These are phyloP conservation scores for Ylistrum balloti DNA, from an alignment of 1,140 invertebrate species.

Conservation along the genomic window DNA sequence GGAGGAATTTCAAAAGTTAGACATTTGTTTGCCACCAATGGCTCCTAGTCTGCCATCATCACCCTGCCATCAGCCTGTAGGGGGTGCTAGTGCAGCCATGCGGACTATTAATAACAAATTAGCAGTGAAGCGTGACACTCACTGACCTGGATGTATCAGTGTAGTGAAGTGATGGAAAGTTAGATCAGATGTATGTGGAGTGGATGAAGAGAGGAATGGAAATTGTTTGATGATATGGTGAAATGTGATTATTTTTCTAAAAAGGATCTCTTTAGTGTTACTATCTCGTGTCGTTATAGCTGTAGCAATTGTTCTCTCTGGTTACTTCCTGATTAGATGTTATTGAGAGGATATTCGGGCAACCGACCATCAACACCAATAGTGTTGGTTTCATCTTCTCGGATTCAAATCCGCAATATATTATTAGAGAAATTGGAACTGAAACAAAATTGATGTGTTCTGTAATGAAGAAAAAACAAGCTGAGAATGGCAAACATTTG, in stretches of 20 bases:
- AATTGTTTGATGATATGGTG: background rate
- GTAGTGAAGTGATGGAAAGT: slow-evolving; percentile 45
- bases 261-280: background rate
- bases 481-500: too few relatives aligned
- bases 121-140: slow-evolving; percentile 44
- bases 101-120: slow-evolving; percentile 20
- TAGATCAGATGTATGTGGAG: background rate
- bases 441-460: too few relatives aligned
- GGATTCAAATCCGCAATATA: too few relatives aligned
- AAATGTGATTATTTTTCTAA: background rate
- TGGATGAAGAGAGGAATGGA: background rate
- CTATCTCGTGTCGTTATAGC: background rate
- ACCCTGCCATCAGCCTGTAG: slow-evolving; percentile 64
- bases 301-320: background rate
- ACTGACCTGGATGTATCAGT: slow-evolving; percentile 8
- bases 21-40: slow-evolving; percentile 67
- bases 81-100: slow-evolving; percentile 29
- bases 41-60: slow-evolving; percentile 67
- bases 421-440: too few relatives aligned
- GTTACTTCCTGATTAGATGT: too few relatives aligned
- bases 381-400: too few relatives aligned
- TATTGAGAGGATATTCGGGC: too few relatives aligned
- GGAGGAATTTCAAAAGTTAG: slow-evolving; percentile 65
- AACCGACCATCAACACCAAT: too few relatives aligned
- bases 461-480: too few relatives aligned